Evolutionary conservation across 2,113 vertebrate genomes (phyloP), one percentile per base, ranked within the genome.

Genomic region (Syngnathus floridae): DNA sequence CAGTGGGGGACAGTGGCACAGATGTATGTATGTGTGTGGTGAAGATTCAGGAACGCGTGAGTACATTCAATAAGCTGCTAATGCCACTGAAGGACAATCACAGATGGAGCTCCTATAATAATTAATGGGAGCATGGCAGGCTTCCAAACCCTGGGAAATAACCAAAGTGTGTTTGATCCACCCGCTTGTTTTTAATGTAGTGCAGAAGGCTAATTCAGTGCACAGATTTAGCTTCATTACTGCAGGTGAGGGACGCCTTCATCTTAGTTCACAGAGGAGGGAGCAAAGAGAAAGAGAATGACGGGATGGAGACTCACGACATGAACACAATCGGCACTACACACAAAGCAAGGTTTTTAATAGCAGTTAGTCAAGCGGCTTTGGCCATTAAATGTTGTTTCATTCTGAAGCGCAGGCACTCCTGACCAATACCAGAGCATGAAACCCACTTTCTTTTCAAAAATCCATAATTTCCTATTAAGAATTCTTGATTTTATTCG

Each of bases 71-170:
- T 88, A 87, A 81, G 77, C 73, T 79, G 70, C 80, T 80, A 72
- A 77, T 76, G 75, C 77, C 78, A 80, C 82, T 80, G 83, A 83
- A 87, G 86, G 84, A 89, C 83, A 86, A 86, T 86, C 80, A 78
- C 88, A 90, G 83, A 89, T 87, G 84, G 89, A 85, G 87, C 82
- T 78, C 70, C 76, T 84, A 86, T 88, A 84, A 86, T 90, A 90
- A 90, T 89, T 89, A 91, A 90, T 87, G 81, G 82, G 80, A 74
- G 73, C 79, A 79, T 89, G 91, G 89, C 87, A 80, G 79, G 70
- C 73, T 79, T 88, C 89, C 89, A 90, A 87, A 86, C 79, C 79
- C 71, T 78, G 71, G 72, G 78, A 87, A 84, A 88, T 80, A 88
- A 87, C 82, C 77, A 83, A 82, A 83, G 77, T 74, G 78, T 69